phyloP scores from a whole-genome alignment of 2,113 vertebrate species.

The Strigops habroptila region DNA sequence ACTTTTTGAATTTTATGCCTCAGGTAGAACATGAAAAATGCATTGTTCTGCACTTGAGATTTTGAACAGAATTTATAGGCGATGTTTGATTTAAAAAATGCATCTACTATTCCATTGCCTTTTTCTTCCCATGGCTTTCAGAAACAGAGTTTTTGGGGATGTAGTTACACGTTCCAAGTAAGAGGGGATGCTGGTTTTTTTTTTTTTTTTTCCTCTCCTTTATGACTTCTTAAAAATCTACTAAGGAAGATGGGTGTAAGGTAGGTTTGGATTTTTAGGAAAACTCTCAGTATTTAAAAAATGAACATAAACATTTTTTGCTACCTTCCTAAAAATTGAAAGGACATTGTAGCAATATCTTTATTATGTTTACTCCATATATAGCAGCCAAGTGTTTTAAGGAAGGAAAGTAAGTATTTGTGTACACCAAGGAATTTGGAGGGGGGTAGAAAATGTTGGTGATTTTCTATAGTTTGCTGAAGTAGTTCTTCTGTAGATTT shows the following conservation, averaged over 20 bases:
- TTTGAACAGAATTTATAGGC: constrained; percentile 50
- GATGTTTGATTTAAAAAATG: constrained; percentile 33
- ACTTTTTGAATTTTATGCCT: constrained; percentile 32
- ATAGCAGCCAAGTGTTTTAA: neutral
- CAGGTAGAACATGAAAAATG: constrained; percentile 22
- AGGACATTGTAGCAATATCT: neutral
- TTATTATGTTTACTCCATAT: neutral
- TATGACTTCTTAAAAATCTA: neutral
- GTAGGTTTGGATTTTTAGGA: constrained; percentile 24
- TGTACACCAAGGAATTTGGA: neutral
- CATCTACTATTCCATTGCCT: neutral
- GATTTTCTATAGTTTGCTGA: neutral
- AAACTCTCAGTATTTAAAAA: neutral
- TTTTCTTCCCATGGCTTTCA: constrained; percentile 28
- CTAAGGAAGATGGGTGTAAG: neutral
- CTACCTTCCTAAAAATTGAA: neutral
- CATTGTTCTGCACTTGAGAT: constrained; percentile 30
- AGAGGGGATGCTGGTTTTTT: neutral
- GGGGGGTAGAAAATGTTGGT: neutral
- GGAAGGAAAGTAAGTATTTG: neutral
- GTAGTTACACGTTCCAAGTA: neutral
- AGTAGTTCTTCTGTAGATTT: neutral
- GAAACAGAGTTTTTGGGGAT: neutral
- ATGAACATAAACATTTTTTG: neutral
- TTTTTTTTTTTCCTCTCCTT: neutral